Percentiles rank a stretch among this genome's conserved stretches.
Conservation (phyloP, 2,888 invertebrate genomes). For the Drosophila mayaguana region DNA sequence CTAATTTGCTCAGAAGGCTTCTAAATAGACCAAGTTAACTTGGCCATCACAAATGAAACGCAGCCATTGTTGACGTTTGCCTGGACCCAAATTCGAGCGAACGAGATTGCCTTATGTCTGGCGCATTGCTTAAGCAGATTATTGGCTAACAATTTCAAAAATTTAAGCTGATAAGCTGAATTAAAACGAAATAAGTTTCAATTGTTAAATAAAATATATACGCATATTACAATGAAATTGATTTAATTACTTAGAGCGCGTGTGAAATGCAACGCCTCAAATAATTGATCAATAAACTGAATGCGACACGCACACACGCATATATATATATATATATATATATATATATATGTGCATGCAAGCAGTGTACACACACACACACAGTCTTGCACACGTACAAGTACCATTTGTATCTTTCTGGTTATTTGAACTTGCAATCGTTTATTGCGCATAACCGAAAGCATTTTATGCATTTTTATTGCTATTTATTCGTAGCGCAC, state of each 20-base stretch:
- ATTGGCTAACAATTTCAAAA: neutral
- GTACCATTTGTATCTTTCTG: slow-evolving; percentile 48
- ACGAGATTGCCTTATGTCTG: slow-evolving; percentile 15
- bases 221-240: slow-evolving; percentile 21
- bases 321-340: no score
- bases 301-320: neutral
- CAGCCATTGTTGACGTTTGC: slow-evolving; percentile 32
- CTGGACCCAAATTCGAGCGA: slow-evolving; percentile 4
- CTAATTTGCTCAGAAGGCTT: slow-evolving; percentile 74
- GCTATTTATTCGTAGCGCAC: slow-evolving; percentile 73
- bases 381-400: neutral
- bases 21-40: slow-evolving; percentile 42
- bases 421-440: slow-evolving; percentile 63
- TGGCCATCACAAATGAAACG: slow-evolving; percentile 34
- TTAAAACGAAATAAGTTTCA: neutral
- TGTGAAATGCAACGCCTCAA: slow-evolving; percentile 60
- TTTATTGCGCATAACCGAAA: slow-evolving; percentile 68
- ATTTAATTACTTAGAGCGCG: slow-evolving; percentile 35
- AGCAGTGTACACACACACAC: neutral
- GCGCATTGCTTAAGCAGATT: slow-evolving; percentile 5
- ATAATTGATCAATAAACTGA: slow-evolving; percentile 55
- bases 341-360: neutral
- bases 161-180: slow-evolving; percentile 7
- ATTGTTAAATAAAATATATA: neutral
- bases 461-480: slow-evolving; percentile 79